Evolutionary conservation across 2,113 vertebrate species (phyloP).

Genomic region (Grus americana): DNA sequence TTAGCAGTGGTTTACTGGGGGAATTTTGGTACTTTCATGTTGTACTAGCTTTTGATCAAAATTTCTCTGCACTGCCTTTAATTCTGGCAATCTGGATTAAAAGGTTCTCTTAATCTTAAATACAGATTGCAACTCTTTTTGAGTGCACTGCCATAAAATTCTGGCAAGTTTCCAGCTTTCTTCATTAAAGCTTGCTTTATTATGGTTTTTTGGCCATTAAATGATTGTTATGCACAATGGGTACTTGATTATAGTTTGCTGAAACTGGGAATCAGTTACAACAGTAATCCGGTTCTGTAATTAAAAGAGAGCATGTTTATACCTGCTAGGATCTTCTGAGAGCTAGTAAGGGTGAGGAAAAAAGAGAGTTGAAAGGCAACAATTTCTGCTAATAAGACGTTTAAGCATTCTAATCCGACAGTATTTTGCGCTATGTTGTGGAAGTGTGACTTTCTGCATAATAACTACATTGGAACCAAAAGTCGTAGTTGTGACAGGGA

Average conservation of each 20-base stretch:
- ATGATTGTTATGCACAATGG: constrained; percentile 68
- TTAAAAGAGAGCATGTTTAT: constrained; percentile 84
- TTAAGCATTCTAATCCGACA: not conserved
- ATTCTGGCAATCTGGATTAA: constrained; percentile 75
- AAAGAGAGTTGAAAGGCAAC: constrained; percentile 8
- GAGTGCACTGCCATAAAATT: constrained; percentile 69
- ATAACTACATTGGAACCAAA: not conserved
- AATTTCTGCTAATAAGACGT: not conserved
- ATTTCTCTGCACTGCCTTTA: constrained; percentile 69
- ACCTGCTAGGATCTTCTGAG: constrained; percentile 78
- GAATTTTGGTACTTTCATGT: constrained; percentile 75
- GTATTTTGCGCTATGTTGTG: not conserved
- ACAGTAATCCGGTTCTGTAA: constrained; percentile 76
- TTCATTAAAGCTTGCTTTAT: constrained; percentile 76
- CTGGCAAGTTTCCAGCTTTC: constrained; percentile 73
- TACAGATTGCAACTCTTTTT: constrained; percentile 74
- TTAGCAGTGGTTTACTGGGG: constrained; percentile 57
- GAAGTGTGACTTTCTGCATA: not conserved
- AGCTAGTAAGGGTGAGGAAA: constrained; percentile 22
- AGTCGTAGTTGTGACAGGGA: not conserved
- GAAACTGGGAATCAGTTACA: constrained; percentile 76
- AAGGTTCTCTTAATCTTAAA: constrained; percentile 72
- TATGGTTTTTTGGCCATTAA: constrained; percentile 70
- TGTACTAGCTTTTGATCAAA: constrained; percentile 73
- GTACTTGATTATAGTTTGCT: constrained; percentile 81